A percentile compares a stretch with the other conserved stretches of the same genome.
These are phyloP conservation scores for Lepus townsendii DNA, from an alignment of 2,797 vertebrate genomes.

Conservation along the genomic window DNA sequence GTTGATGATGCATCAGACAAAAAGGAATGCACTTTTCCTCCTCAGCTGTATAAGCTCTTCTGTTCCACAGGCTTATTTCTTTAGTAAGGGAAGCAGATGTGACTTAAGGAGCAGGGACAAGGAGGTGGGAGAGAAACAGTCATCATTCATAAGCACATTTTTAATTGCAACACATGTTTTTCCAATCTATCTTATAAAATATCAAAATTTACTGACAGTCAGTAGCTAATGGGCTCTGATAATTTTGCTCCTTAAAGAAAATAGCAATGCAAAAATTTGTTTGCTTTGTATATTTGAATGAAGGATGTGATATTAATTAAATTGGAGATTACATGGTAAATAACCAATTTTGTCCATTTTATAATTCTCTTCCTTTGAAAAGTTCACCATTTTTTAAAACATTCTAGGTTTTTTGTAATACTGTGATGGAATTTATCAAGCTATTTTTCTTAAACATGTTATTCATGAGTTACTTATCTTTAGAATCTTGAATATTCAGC, in stretches of 20 bases:
- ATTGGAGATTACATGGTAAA: slow-evolving; percentile 22
- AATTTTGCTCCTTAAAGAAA: slow-evolving; percentile 58
- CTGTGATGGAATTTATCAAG: not conserved
- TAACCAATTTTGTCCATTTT: slow-evolving; percentile 18
- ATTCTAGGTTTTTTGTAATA: not conserved
- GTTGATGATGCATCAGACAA: slow-evolving; percentile 77
- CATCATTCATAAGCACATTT: slow-evolving; percentile 30
- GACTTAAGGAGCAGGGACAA: slow-evolving; percentile 58
- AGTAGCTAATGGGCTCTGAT: slow-evolving; percentile 1
- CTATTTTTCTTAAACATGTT: slow-evolving; percentile 12
- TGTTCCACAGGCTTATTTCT: slow-evolving; percentile 73
- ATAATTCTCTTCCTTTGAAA: slow-evolving; percentile 50
- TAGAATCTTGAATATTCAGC: slow-evolving; percentile 49
- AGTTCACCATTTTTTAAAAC: not conserved
- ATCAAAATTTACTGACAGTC: not conserved
- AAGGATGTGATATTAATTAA: not conserved
- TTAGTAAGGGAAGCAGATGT: slow-evolving; percentile 79
- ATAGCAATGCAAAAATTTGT: not conserved
- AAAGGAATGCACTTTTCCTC: slow-evolving; percentile 84
- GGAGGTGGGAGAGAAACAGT: not conserved
- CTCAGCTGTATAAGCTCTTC: slow-evolving; percentile 79
- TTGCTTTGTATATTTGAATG: slow-evolving; percentile 45
- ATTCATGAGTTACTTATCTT: not conserved
- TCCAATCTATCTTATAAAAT: not conserved
- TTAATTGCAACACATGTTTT: slow-evolving; percentile 15